Evolutionary conservation across 2,113 vertebrate species (phyloP).

Genomic region (Lepidothrix coronata): DNA sequence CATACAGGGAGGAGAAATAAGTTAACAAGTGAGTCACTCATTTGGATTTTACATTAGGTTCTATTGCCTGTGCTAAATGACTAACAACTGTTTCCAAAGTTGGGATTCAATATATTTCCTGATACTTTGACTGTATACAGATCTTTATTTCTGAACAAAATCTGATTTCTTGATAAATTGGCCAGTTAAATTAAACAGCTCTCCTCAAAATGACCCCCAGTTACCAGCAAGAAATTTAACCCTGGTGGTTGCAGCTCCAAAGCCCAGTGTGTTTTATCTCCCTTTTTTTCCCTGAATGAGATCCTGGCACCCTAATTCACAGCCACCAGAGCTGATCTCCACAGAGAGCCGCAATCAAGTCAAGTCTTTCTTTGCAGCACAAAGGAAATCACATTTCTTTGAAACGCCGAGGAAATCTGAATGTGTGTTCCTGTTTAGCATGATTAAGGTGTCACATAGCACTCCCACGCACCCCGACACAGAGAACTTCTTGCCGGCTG

Average conservation of each 20-base stretch:
- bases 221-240: not conserved
- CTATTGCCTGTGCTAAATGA: not conserved
- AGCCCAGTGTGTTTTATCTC: not conserved
- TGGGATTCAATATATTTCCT: not conserved
- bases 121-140: not conserved
- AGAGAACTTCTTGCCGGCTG: constrained; percentile 61
- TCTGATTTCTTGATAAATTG: not conserved
- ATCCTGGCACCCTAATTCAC: constrained; percentile 17
- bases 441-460: constrained; percentile 71
- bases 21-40: not conserved
- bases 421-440: constrained; percentile 67
- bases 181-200: not conserved
- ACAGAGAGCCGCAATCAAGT: constrained; percentile 48
- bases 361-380: constrained; percentile 51
- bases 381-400: constrained; percentile 70
- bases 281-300: not conserved
- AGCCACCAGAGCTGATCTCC: constrained; percentile 10
- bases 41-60: not conserved
- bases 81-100: not conserved
- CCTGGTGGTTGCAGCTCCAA: not conserved
- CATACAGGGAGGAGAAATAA: not conserved
- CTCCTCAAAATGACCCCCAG: not conserved
- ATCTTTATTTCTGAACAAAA: not conserved
- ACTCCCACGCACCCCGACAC: constrained; percentile 63
- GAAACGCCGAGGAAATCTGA: constrained; percentile 56